Evolutionary conservation across 2,113 vertebrate species (phyloP), one percentile per base, ranked within the genome.

Genomic region (Periophthalmodon schlosseri): DNA sequence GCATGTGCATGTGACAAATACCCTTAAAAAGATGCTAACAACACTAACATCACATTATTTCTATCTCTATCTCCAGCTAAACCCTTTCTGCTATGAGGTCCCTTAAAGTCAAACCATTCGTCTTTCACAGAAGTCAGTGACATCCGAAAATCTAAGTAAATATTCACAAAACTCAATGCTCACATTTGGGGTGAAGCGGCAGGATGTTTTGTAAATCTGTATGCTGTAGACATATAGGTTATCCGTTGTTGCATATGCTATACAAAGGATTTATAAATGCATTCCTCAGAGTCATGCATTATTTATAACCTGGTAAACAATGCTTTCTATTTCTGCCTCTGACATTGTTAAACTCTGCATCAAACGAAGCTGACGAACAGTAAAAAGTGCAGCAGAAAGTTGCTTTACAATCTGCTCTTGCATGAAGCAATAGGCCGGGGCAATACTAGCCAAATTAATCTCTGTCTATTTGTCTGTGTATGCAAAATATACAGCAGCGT

Each of bases 391-490:
- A 5, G 66, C 44, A 23, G n/a, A 47, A 49, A 68, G 11, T 36
- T 66, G 1, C 60, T 63, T 50, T 63, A 65, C 47, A 44, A 8
- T 54, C 16, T 64, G 33, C 44, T 47, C 70, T 8, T 34, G 33
- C 33, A 20, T 65, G 12, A 81, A 72, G 39, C 68, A 23, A 33
- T 68, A 58, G 72, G 78, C 77, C 36, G 13, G 14, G 23, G 75
- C 54, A 56, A 10, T 79, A 79, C 74, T 47, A 44, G 21, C 14
- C 5, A 34, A 24, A 80, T 80, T 39, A 72, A 80, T 85, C 73
- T 76, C 36, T 56, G 61, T 70, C 73, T 52, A 24, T 58, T 54
- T 33, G 24, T 56, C 20, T 44, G 10, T 77, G 63, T 75, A 15
- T 54, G 47, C 63, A 76, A 82, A 81, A 24, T 56, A 56, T 21